phyloP scores from a whole-genome alignment of 1,140 invertebrate genomes.

The Plectus sambesii region DNA sequence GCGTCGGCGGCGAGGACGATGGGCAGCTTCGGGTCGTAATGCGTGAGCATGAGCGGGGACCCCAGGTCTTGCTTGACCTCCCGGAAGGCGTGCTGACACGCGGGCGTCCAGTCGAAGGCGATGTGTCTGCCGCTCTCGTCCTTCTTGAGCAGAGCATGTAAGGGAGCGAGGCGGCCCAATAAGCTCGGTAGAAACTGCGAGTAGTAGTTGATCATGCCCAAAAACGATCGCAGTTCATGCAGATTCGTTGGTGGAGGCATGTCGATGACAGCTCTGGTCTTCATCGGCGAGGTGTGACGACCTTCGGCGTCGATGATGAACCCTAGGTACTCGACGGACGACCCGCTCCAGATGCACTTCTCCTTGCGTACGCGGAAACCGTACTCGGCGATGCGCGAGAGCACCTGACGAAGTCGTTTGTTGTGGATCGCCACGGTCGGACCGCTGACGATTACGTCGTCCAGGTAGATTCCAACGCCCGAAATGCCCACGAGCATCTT shows the following conservation, averaged over 20 bases:
- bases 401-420: background rate
- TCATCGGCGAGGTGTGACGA: conserved; percentile 9
- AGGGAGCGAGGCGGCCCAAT: conserved; percentile 1
- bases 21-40: conserved; percentile 44
- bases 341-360: conserved; percentile 13
- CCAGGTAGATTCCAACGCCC: conserved; percentile 29
- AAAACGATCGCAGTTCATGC: conserved; percentile 23
- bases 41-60: conserved; percentile 29
- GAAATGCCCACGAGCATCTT: conserved; percentile 40
- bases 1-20: conserved; percentile 50
- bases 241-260: conserved; percentile 24
- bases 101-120: conserved; percentile 13
- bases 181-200: conserved; percentile 9
- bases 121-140: too few relatives aligned
- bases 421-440: conserved; percentile 7
- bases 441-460: conserved; percentile 18
- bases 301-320: conserved; percentile 14
- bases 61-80: conserved; percentile 34
- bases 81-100: conserved; percentile 25
- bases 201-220: conserved; percentile 29
- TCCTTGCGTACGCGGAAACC: conserved; percentile 13
- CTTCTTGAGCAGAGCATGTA: conserved; percentile 15
- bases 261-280: conserved; percentile 11
- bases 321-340: conserved; percentile 15
- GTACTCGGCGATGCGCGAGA: conserved; percentile 6